Base-by-base conservation (phyloP, 2,113 vertebrate species). In the Capra hircus region DNA sequence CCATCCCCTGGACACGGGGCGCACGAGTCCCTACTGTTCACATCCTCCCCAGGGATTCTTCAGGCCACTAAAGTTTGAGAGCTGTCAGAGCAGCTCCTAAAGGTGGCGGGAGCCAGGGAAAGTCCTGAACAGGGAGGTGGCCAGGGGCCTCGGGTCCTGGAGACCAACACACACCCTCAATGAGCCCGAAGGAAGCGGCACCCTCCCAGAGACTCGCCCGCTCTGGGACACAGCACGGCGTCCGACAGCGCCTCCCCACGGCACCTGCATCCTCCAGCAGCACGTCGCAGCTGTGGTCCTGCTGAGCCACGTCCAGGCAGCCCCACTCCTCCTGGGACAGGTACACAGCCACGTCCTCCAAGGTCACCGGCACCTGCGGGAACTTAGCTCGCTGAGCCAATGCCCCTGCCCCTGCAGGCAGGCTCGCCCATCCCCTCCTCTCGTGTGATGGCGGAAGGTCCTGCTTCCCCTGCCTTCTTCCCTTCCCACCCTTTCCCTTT, bases 251-350 rank as follows among this genome's bases (percentile, higher is more conserved):
- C 8, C 57, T 67, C 50, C 15, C 40, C 78, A 57, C 1, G 1
- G 85, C 93, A 90, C 95, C 97, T 25, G 80, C 9, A 27, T 52
- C 74, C 74, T 97, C 81, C 2, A 19, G 86, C 6, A 27, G 27
- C 25, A 15, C 4, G 0, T 86, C 21, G 12, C 83, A 74, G 48
- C 53, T 62, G 40, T 5, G 11, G 53, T 33, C 52, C 43, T 0
- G 27, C 86, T 28, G 90, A 93, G 80, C 33, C 9, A 27, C 23
- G 67, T 90, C 92, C 80, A 25, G 30, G 86, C 12, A 36, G 27
- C 60, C 60, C 74, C 55, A 60, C 27, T 97, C 93, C 9, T 96
- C 86, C 82, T 55, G 81, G 48, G 97, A 93, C 53, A 95, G 95
- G 82, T 67, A 97, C 9, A 53, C 3, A 0, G 93, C 59, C 85